Conservation (phyloP, 1,140 invertebrate genomes). For the Agraylea sexmaculata region DNA sequence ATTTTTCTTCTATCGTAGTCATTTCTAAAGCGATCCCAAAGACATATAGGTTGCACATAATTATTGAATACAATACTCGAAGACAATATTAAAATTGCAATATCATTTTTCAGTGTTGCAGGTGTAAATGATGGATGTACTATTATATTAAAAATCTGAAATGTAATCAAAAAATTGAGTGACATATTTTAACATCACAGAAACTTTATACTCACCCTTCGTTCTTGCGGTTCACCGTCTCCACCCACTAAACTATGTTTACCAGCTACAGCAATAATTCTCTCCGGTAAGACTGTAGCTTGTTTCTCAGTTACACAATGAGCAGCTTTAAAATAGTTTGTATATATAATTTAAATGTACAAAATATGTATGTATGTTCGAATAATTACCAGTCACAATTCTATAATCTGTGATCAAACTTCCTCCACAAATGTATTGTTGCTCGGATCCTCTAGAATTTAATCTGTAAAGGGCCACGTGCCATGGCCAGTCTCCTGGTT, state of each 20-base stretch:
- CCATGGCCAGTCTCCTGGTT: constrained; percentile 80
- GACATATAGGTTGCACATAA: constrained; percentile 35
- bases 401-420: constrained; percentile 32
- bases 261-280: constrained; percentile 28
- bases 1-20: constrained; percentile 29
- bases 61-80: constrained; percentile 28
- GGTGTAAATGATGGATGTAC: constrained; percentile 29
- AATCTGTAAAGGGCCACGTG: constrained; percentile 70
- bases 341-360: background rate
- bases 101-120: constrained; percentile 26
- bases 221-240: constrained; percentile 18
- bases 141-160: constrained; percentile 30
- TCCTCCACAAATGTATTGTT: constrained; percentile 33
- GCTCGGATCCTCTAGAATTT: constrained; percentile 36
- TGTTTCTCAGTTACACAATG: constrained; percentile 29
- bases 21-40: constrained; percentile 32
- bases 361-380: background rate
- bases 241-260: constrained; percentile 18
- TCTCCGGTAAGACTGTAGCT: constrained; percentile 21
- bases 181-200: too few relatives aligned
- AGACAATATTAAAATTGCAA: constrained; percentile 32
- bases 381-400: constrained; percentile 31
- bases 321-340: constrained; percentile 30
- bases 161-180: too few relatives aligned
- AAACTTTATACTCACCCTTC: constrained; percentile 13